Conservation (phyloP, 1,140 invertebrate species). For the Halesus radiatus region DNA sequence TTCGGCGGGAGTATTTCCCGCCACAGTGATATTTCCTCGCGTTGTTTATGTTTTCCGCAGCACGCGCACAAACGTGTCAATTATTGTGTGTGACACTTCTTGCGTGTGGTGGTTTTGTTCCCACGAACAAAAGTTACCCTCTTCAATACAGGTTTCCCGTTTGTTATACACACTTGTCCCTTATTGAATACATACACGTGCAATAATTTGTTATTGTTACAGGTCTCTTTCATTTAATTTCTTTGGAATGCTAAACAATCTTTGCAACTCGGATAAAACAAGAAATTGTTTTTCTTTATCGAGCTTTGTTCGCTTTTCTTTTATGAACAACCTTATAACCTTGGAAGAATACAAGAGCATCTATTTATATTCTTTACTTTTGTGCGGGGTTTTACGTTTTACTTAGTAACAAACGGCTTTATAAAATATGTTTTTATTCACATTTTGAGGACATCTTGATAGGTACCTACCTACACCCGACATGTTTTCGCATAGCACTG, state of each 20-base stretch:
- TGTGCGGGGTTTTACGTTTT: too few relatives aligned
- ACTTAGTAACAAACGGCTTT: too few relatives aligned
- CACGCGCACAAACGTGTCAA: slow-evolving; percentile 36
- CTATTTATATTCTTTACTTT: not conserved
- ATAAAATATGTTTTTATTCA: too few relatives aligned
- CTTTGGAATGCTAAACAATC: too few relatives aligned
- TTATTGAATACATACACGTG: too few relatives aligned
- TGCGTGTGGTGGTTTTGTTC: slow-evolving; percentile 30
- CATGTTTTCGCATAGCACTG: not conserved
- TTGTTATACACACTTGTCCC: not conserved
- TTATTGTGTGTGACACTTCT: slow-evolving; percentile 28
- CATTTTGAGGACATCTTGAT: too few relatives aligned
- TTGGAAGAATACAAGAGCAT: not conserved
- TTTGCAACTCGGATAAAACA: too few relatives aligned
- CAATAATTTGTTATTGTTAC: too few relatives aligned
- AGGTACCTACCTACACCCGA: not conserved
- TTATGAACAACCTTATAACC: not conserved
- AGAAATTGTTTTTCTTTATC: not conserved
- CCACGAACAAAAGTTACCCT: slow-evolving; percentile 19
- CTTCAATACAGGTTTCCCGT: slow-evolving; percentile 28
- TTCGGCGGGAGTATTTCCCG: slow-evolving; percentile 42
- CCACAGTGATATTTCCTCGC: slow-evolving; percentile 43
- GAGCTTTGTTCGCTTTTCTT: not conserved
- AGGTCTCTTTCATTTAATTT: too few relatives aligned
- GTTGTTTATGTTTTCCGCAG: slow-evolving; percentile 31